A percentile compares a stretch with the other conserved stretches of the same genome.
These are phyloP conservation scores for Actinemys pallida DNA, from an alignment of 2,113 vertebrate species.

Conservation along the genomic window DNA sequence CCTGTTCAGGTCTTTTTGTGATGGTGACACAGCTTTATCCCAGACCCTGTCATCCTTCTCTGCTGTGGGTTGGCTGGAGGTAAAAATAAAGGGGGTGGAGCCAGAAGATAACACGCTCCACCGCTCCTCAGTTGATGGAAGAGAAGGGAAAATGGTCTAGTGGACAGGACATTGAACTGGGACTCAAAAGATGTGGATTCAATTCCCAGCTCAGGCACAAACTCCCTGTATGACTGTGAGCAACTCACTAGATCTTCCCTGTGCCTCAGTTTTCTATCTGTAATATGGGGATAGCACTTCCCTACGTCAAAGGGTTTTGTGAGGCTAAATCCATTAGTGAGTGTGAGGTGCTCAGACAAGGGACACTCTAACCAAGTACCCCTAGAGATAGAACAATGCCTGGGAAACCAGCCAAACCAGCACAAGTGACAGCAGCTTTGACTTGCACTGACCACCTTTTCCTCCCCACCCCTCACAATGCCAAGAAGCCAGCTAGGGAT, in stretches of 20 bases:
- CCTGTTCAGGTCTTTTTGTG: background rate
- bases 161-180: background rate
- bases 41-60: rapidly evolving
- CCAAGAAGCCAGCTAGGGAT: background rate
- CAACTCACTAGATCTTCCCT: background rate
- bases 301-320: background rate
- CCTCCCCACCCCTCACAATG: background rate
- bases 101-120: background rate
- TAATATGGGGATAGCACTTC: background rate
- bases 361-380: background rate
- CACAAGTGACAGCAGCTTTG: background rate
- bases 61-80: background rate
- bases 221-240: background rate
- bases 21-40: rapidly evolving
- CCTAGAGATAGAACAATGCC: background rate
- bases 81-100: too few species aligned
- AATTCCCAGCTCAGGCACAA: background rate
- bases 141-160: background rate
- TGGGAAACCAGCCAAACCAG: background rate
- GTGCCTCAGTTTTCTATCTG: background rate
- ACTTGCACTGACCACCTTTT: background rate
- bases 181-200: background rate
- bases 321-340: background rate
- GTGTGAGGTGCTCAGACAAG: background rate
- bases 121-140: background rate